phyloP scores from a whole-genome alignment of 2,113 vertebrate species.

The Oreamnos americanus region DNA sequence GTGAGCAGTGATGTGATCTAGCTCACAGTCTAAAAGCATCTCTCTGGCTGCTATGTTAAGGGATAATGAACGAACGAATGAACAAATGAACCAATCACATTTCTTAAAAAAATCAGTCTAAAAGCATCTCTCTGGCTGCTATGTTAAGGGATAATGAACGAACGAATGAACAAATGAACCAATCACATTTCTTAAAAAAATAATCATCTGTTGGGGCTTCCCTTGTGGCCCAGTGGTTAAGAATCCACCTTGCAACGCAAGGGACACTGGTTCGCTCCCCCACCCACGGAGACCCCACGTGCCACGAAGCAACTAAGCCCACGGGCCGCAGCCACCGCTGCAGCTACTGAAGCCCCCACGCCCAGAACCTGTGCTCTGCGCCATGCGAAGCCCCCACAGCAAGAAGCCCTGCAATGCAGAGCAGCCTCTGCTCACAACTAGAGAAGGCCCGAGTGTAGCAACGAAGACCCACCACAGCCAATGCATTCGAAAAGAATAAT shows the following conservation, averaged over 20 bases:
- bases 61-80: not conserved
- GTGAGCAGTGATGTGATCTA: not conserved
- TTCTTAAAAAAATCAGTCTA: not conserved
- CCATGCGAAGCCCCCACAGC: not conserved
- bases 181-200: not conserved
- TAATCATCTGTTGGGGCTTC: not conserved
- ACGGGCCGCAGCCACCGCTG: not conserved
- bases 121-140: not conserved
- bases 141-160: not conserved
- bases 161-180: not conserved
- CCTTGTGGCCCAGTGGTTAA: not conserved
- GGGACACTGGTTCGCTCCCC: not conserved
- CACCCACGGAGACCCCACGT: not conserved
- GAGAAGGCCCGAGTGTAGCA: not conserved
- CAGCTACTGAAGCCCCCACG: not conserved
- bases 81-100: not conserved
- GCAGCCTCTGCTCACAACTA: not conserved
- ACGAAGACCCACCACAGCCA: not conserved
- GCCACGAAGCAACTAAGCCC: not conserved
- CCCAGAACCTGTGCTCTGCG: not conserved
- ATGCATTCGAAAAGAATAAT: not conserved
- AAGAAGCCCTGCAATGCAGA: not conserved
- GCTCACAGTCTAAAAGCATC: not conserved
- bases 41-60: not conserved
- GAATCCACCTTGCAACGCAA: not conserved